Evolutionary conservation across 2,888 invertebrate genomes (phyloP), one percentile per base, ranked within the genome.

Genomic region (Strigamia maritima): DNA sequence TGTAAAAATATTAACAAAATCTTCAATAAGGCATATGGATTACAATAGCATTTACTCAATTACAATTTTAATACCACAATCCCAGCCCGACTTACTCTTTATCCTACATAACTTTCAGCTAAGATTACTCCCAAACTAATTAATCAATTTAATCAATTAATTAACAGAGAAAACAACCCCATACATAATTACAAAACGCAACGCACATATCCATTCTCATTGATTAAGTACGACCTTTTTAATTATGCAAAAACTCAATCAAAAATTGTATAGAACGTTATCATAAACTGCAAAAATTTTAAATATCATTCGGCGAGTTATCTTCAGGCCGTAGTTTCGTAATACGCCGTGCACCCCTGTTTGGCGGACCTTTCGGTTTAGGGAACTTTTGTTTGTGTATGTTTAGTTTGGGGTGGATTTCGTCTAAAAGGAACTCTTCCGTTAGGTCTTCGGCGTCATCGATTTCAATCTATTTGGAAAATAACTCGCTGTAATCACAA

Each of bases 361-460:
- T 93, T 6, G 95, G 94, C 54, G 98, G 98, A 10, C 97, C 97
- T 87, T 96, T 97, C 0, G 98, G 98, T 87, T 97, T 97, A 81
- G 95, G 94, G 88, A 98, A 98, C 83, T 95, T 94, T 22, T 94
- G 94, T 82, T 93, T 90, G 85, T 95, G 93, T 65, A 95, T 89
- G 85, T 92, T 93, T 84, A 92, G 91, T 86, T 94, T 95, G 0
- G 98, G 98, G 86, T 98, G 97, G 80, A 98, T 90, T 87, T 97
- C 96, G 83, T 97, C 96, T 85, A 94, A 91, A 16, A 98, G 88
- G 87, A 90, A 96, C 83, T 93, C 93, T 86, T 96, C 95, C 0
- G 94, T 95, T 81, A 99, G 87, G 86, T 98, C 97, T 82, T 91
- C 91, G 10, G 94, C 94, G 82, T 92, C 91, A 85, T 97, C 97